Evolutionary conservation across 1,140 invertebrate species (phyloP).

Genomic region (Eueides isabella): DNA sequence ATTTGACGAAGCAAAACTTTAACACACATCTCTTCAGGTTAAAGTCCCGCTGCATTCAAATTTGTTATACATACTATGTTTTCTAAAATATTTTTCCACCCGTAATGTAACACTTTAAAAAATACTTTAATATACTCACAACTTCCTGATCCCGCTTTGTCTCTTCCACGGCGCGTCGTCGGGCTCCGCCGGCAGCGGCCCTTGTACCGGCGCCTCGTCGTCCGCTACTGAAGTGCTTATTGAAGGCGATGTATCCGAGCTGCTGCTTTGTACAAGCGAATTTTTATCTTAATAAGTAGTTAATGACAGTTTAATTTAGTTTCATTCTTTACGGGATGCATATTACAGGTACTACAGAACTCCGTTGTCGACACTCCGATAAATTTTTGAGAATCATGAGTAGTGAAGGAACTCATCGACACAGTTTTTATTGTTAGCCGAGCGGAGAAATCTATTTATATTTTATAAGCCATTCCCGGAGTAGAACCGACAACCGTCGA

Average conservation of each 20-base stretch:
- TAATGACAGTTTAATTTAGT: too few relatives aligned
- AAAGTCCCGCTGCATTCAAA: too few relatives aligned
- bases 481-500: too few relatives aligned
- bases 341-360: background rate
- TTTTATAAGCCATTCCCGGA: too few relatives aligned
- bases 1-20: too few relatives aligned
- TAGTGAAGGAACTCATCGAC: too few relatives aligned
- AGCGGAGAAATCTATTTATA: too few relatives aligned
- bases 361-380: background rate
- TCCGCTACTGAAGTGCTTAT: slow-evolving; percentile 66
- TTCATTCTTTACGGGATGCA: too few relatives aligned
- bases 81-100: background rate
- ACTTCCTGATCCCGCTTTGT: slow-evolving; percentile 94
- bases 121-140: slow-evolving; percentile 86
- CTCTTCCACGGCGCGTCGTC: slow-evolving; percentile 97
- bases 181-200: slow-evolving; percentile 96
- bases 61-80: too few relatives aligned
- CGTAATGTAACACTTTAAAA: background rate
- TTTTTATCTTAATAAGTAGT: background rate
- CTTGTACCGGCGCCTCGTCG: slow-evolving; percentile 95
- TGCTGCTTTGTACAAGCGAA: slow-evolving; percentile 34
- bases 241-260: slow-evolving; percentile 67
- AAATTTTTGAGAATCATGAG: too few relatives aligned
- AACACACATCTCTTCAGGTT: too few relatives aligned
- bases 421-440: too few relatives aligned